phyloP scores from a whole-genome alignment of 1,140 invertebrate genomes.

The Amphibalanus amphitrite region DNA sequence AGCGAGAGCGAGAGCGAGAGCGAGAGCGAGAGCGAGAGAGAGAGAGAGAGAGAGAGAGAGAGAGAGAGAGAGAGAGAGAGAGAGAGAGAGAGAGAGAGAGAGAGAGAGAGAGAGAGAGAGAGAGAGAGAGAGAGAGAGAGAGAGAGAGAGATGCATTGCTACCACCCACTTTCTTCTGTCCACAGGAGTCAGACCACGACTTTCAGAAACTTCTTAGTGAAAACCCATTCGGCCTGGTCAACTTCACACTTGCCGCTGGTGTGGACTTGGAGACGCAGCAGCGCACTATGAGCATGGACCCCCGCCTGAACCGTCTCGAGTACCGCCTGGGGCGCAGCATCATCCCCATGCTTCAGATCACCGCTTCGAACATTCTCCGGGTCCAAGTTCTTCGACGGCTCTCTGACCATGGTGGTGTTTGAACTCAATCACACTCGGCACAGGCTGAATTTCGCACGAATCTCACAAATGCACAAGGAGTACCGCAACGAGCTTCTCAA shows the following conservation, averaged over 20 bases:
- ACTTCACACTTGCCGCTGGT: neutral
- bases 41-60: too few relatives aligned
- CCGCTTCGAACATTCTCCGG: neutral
- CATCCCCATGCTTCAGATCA: neutral
- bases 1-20: too few relatives aligned
- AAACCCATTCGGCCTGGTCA: neutral
- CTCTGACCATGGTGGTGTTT: neutral
- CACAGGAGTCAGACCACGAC: neutral
- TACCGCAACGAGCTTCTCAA: neutral
- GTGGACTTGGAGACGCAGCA: neutral
- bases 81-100: too few relatives aligned
- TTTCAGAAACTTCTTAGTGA: neutral
- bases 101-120: too few relatives aligned
- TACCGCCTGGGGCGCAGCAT: neutral
- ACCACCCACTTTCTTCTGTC: too few relatives aligned
- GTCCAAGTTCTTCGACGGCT: neutral
- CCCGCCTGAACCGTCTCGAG: neutral
- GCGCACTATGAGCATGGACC: neutral
- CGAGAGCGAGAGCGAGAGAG: too few relatives aligned
- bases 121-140: too few relatives aligned
- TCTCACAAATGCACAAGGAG: neutral
- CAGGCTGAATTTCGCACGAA: neutral
- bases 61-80: too few relatives aligned
- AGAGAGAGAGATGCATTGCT: too few relatives aligned
- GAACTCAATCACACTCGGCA: neutral